Base-by-base conservation (phyloP, 2,113 vertebrate genomes). In the Campylomormyrus tamandua region DNA sequence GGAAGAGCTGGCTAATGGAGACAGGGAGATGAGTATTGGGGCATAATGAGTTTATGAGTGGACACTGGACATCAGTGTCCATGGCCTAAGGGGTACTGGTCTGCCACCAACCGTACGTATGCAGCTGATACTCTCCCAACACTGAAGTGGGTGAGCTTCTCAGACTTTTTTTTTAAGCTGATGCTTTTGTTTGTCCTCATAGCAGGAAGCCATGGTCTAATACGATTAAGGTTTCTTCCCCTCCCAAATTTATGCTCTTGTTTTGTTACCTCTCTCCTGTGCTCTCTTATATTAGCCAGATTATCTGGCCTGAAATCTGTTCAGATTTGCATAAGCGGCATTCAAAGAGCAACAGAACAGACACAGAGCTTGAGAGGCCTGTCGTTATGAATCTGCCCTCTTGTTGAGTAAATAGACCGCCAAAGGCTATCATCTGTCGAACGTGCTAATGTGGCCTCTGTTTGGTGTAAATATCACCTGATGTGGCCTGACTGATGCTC, bases 391-490 rank as follows among this genome's bases (percentile, higher is more conserved):
- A n/a, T 84, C 80, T 46, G 80, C 19, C 17, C 39, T n/a, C 88
- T 58, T 80, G 74, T 83, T 11, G 50, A 83, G 89, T 56, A 84
- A 89, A 89, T 39, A 83, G 10, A 52, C 17, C 39, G 45, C 45
- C 62, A 1, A 50, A 50, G 88, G 70, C 74, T 35, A 48, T 8
- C 42, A n/a, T 89, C 74, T 77, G 50, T 58, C 5, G 24, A 58
- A 27, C 9, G 46, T 83, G 50, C 50, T 84, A 56, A 89, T 83
- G 21, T 24, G 13, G 48, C 49, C 89, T 89, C 19, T 89, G 77
- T 89, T 89, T 56, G 24, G 27, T 53, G 49, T 89, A 83, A 89
- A 89, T 80, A 89, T 53, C 10, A 35, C 70, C 89, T 58, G 89
- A 56, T 52, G 80, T 39, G 35, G 62, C 48, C n/a, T 11, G 66